These are phyloP conservation scores for Cottoperca gobio DNA, from an alignment of 2,797 vertebrate species.

Conservation along the genomic window DNA sequence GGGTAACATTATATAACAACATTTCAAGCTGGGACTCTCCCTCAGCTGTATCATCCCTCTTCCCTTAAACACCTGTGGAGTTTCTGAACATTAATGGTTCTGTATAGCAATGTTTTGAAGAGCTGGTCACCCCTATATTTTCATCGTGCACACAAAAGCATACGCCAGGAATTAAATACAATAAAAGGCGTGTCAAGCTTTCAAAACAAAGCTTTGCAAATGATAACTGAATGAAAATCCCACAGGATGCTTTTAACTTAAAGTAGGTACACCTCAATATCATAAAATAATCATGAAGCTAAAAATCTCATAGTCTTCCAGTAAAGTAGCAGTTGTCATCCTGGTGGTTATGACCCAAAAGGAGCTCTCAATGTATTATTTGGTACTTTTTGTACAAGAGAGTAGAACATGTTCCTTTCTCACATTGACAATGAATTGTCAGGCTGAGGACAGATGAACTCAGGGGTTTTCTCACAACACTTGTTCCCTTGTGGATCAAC, in stretches of 20 bases:
- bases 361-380: constrained; percentile 50
- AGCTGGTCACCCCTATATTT: not conserved
- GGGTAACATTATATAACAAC: not conserved
- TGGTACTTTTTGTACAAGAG: constrained; percentile 24
- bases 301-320: not conserved
- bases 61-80: not conserved
- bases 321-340: not conserved
- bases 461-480: not conserved
- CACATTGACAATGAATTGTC: constrained; percentile 18
- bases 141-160: not conserved
- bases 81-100: not conserved
- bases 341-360: constrained; percentile 8
- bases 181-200: not conserved
- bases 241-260: not conserved
- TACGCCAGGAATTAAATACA: not conserved
- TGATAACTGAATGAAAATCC: not conserved
- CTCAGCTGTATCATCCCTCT: not conserved
- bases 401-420: constrained; percentile 10
- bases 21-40: not conserved
- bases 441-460: constrained; percentile 5
- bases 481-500: not conserved
- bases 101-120: not conserved
- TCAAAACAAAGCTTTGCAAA: not conserved
- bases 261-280: not conserved
- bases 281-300: constrained; percentile 15